phyloP scores from a whole-genome alignment of 2,797 vertebrate genomes.

The Danio albolineatus region DNA sequence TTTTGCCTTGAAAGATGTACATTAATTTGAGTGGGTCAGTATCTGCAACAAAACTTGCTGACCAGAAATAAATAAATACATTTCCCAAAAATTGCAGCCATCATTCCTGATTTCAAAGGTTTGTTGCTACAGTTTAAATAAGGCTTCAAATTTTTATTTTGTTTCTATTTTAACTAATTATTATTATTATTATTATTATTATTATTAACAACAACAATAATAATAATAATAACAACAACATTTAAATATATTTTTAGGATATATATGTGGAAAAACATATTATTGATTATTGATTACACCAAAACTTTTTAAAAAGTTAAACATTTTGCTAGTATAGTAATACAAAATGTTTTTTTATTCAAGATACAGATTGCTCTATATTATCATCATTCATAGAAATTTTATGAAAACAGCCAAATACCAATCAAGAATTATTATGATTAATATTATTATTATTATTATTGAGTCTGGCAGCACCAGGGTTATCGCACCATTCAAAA shows the following conservation, averaged over 20 bases:
- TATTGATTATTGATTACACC: no score
- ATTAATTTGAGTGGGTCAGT: not conserved
- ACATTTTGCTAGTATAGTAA: not conserved
- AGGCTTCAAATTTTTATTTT: not conserved
- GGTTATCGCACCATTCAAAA: not conserved
- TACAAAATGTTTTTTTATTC: not conserved
- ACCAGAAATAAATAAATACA: not conserved
- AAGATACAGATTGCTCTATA: not conserved
- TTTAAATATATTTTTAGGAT: no score
- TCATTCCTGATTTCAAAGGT: not conserved
- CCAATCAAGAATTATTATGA: no score
- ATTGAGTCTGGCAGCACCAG: no score
- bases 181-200: no score
- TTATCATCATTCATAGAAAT: not conserved
- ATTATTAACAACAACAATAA: no score
- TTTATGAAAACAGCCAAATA: not conserved
- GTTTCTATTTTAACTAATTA: no score
- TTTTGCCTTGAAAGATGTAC: not conserved
- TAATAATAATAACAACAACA: no score
- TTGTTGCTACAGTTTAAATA: not conserved
- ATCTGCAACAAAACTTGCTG: not conserved
- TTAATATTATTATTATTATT: no score
- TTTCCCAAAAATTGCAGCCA: not conserved
- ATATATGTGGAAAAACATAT: no score
- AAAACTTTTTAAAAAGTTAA: no score